Percentiles rank a stretch among this genome's conserved stretches.
Conservation (phyloP, 2,888 invertebrate genomes). For the Heliconius ethilla region DNA sequence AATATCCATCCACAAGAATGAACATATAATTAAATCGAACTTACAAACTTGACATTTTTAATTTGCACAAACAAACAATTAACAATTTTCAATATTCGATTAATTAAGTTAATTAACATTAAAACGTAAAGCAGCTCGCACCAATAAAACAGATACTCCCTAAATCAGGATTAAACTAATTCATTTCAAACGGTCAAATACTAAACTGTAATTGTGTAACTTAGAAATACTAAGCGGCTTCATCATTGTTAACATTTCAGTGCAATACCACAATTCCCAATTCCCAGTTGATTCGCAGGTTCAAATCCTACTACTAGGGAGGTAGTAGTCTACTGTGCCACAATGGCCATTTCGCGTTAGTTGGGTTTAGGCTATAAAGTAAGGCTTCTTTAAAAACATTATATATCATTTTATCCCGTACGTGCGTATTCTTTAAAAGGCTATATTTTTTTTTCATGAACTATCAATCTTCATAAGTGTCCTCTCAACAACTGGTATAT, state of each 20-base stretch:
- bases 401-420: background rate
- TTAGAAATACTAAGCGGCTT: background rate
- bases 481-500: background rate
- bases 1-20: no score
- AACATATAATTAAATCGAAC: no score
- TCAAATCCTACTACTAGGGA: no score
- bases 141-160: conserved; percentile 28
- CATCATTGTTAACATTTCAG: background rate
- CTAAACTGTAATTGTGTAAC: conserved; percentile 14
- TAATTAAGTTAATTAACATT: conserved; percentile 18
- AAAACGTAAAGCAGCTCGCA: conserved; percentile 13
- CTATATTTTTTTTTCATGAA: background rate
- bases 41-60: background rate
- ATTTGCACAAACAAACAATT: background rate
- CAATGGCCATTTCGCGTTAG: background rate
- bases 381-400: background rate
- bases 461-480: conserved; percentile 8
- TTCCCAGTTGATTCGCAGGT: background rate
- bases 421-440: conserved; percentile 2
- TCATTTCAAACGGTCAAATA: conserved; percentile 25
- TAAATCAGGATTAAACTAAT: conserved; percentile 25
- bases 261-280: background rate
- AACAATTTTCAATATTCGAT: background rate
- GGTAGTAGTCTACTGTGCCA: background rate
- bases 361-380: background rate